Evolutionary conservation across 2,113 vertebrate genomes (phyloP).

Genomic region (Saccopteryx bilineata): DNA sequence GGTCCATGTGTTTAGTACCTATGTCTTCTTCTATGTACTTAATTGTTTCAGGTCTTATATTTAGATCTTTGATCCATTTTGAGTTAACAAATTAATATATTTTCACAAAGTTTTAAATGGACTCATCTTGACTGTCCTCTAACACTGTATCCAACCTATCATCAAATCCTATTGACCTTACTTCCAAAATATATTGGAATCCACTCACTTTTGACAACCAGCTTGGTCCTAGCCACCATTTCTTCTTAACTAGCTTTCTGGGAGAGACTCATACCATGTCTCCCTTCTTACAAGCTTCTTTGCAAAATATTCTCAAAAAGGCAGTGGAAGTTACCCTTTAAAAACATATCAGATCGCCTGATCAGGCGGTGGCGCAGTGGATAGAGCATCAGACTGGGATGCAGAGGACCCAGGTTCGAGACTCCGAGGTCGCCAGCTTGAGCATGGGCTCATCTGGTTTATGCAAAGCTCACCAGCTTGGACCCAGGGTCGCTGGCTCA

Average conservation of each 20-base stretch:
- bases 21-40: too few relatives aligned
- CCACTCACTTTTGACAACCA: neutral
- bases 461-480: too few relatives aligned
- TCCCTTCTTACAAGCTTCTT: neutral
- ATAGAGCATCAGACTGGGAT: too few relatives aligned
- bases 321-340: neutral
- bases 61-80: too few relatives aligned
- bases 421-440: too few relatives aligned
- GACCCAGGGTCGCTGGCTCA: too few relatives aligned
- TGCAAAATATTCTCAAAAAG: neutral
- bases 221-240: neutral
- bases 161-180: slow-evolving; percentile 6
- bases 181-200: neutral
- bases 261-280: neutral
- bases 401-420: too few relatives aligned
- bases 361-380: too few relatives aligned
- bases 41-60: too few relatives aligned
- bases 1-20: too few relatives aligned
- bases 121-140: neutral
- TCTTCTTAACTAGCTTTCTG: neutral
- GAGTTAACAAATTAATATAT: neutral
- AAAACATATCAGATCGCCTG: too few relatives aligned
- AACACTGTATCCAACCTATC: neutral
- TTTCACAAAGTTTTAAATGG: neutral
- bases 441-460: too few relatives aligned